Conservation (phyloP, 1,140 invertebrate genomes). For the Lanistes nyassanus region DNA sequence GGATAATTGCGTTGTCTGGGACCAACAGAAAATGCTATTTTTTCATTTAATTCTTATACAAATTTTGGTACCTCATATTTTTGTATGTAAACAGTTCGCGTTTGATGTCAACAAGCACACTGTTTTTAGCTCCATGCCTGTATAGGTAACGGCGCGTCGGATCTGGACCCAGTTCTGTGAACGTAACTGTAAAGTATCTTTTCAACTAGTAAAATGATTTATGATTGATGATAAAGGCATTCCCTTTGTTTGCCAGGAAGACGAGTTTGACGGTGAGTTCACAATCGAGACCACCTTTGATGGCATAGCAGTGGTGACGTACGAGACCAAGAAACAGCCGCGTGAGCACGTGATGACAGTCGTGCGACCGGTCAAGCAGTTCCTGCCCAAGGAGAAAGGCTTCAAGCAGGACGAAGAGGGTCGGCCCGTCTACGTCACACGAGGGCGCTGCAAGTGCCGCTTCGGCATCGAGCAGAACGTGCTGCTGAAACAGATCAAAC, state of each 20-base stretch:
- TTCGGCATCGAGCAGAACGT: slow-evolving; percentile 67
- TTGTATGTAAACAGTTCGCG: too few relatives aligned
- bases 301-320: slow-evolving; percentile 51
- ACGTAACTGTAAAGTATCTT: too few relatives aligned
- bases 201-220: too few relatives aligned
- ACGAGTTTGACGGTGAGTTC: slow-evolving; percentile 68
- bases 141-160: too few relatives aligned
- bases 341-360: slow-evolving; percentile 29
- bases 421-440: slow-evolving; percentile 48
- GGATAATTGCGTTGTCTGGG: too few relatives aligned
- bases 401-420: slow-evolving; percentile 56
- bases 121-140: too few relatives aligned
- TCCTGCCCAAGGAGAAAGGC: slow-evolving; percentile 56
- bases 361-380: slow-evolving; percentile 55
- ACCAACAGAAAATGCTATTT: too few relatives aligned
- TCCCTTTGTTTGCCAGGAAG: slow-evolving; percentile 52
- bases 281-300: slow-evolving; percentile 62
- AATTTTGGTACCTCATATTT: too few relatives aligned
- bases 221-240: too few relatives aligned
- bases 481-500: slow-evolving; percentile 34
- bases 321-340: slow-evolving; percentile 30
- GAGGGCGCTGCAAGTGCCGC: slow-evolving; percentile 63
- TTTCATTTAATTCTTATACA: too few relatives aligned
- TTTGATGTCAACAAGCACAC: too few relatives aligned
- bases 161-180: too few relatives aligned